Base-by-base conservation (phyloP, 2,797 vertebrate genomes). In the Antennarius maculatus region DNA sequence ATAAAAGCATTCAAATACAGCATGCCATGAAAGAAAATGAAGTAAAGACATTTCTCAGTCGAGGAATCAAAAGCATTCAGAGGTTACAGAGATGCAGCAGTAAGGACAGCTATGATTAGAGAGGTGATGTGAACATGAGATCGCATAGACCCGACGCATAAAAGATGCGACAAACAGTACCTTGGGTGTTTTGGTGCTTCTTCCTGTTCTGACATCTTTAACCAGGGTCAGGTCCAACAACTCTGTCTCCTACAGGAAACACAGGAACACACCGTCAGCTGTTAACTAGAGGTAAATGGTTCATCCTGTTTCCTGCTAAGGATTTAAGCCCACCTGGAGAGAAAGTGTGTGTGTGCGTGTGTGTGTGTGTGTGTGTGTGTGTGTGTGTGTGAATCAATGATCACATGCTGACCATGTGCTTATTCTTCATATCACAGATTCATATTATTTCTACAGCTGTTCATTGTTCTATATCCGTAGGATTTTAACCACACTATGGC, bases 151-250 rank as follows among this genome's bases (percentile, higher is more conserved):
- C n/a, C 12, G 9, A 61, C 13, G 43, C 5, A 16, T 15, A 7
- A 16, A 23, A 39, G 39, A 59, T 46, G 47, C 69, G 45, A 49
- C 29, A 27, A 6, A 4, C 11, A 51, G 57, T 87, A 91, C 92
- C 89, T 93, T 92, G 5, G 91, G 82, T 45, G 92, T 86, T 81
- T 91, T 91, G 66, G 90, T 92, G 85, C 89, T 92, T 54, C 90
- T 77, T 0, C 91, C 92, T 0, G 89, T 92, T 73, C 92, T 81
- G 74, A 91, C 91, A 74, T 93, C 92, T 77, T 92, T 93, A 8
- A 93, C 86, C 0, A 86, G 58, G 27, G 81, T 92, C 53, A 93
- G 74, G 74, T 93, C 92, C 83, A 93, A 69, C 74, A 93, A 31
- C 61, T 93, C 91, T 23, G 86, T 92, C 72, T 91, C 89, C 87